Evolutionary conservation across 2,797 vertebrate species (phyloP), one percentile per base, ranked within the genome.

Genomic region (Sebastes glaucus): DNA sequence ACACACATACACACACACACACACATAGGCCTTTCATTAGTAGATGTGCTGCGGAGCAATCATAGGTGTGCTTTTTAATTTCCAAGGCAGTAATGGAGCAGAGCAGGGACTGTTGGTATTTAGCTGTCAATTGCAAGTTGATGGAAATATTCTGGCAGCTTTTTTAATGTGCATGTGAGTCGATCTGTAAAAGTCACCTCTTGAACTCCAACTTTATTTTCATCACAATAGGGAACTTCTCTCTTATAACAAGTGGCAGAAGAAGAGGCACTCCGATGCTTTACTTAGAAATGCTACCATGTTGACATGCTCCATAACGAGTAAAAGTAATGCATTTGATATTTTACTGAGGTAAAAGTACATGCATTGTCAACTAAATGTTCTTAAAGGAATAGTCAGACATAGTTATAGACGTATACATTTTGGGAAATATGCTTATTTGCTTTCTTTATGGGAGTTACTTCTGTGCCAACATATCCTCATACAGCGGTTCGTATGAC

Each of bases 1-100:
- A 16, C 42, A 7, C 42, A 46, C 16, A 46, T 16, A 46, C 16
- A 38, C 35, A 38, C 35, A 38, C 4, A 33, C 32, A 33, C 32
- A 49, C 42, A 20, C 18, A 49, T 1, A 13, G 11, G 22, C 25
- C 78, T 71, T 56, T 78, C 59, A 79, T 80, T 69, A 70, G 55
- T 3, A 27, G 49, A 38, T 52, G 11, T 38, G 61, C 14, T 46
- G 55, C 25, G 20, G 6, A n/a, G 62, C 55, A 46, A 66, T 82
- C 53, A 46, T 22, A 25, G n/a, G 28, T 46, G 20, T 32, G 61
- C 65, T 74, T 74, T 71, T 71, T 65, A 71, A 78, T 71, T 75
- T 76, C 5, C 71, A 18, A 33, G 53, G 38, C 64, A 18, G 33
- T 77, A 64, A 68, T 60, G 53, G 61, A 59, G 33, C 66, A 16